Evolutionary conservation across 2,113 vertebrate genomes (phyloP), one percentile per base, ranked within the genome.

Genomic region (Parotia lawesii): DNA sequence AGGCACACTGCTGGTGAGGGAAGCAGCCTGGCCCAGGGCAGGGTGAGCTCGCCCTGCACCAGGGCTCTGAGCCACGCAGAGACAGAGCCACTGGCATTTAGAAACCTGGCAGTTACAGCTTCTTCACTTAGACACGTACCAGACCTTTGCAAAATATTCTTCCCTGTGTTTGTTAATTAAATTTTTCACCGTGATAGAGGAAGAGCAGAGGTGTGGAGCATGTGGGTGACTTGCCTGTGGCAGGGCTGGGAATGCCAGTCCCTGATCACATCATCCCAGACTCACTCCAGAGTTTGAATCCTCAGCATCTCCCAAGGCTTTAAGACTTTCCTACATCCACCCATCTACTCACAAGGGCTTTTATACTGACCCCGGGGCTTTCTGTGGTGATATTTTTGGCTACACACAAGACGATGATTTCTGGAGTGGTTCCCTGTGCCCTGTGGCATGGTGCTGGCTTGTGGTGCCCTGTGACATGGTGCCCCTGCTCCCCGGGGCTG

Each of bases 391-490:
- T 56, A 19, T 6, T 84, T 71, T 40, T n/a, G 62, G 67, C 23
- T 38, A 31, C 4, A 7, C 1, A 1, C 0, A 1, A 66, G 61
- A n/a, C 1, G 2, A 10, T 71, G 57, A 72, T 33, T 66, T 50
- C 54, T 37, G 38, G 20, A 69, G 54, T 3, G 2, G 44, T n/a
- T 67, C 35, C 73, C 31, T 10, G 12, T 50, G 31, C 19, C 60
- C 54, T 22, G 15, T 1, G 19, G 48, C 44, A 28, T 47, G 21
- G 45, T 47, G 47, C 47, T 47, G 47, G 47, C 47, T 47, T 24
- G 22, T 22, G 45, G 45, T 47, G 45, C 45, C 45, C 45, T 47
- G 45, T 47, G 21, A 47, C 21, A 47, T 47, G 47, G 47, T 23
- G 47, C 22, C 47, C 12, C 33, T 2, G 4, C 76, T 53, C 40